Evolutionary conservation across 2,888 invertebrate genomes (phyloP), one percentile per base, ranked within the genome.

Genomic region (Ormyrus rosae): DNA sequence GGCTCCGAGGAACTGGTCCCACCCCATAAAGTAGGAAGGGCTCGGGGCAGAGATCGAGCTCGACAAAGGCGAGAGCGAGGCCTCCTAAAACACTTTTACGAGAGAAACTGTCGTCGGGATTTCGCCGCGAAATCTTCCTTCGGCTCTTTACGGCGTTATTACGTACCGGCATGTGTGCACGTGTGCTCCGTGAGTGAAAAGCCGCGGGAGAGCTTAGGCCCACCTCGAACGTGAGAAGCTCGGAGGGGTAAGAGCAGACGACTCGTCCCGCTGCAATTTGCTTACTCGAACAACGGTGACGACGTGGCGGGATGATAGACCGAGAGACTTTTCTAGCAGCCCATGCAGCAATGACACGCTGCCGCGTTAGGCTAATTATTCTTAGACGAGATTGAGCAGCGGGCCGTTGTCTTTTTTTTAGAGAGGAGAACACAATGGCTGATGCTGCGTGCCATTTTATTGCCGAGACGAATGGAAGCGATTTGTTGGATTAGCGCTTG

Each of bases 81-180:
- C 56, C 70, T 76, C 82, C 79, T 83, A 81, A 83, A 85, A 83
- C 84, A 83, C 83, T 86, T 85, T 87, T 86, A 85, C 85, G 85
- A 86, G 84, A 84, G 79, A 81, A 81, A 82, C 74, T 84, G 83
- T 84, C 85, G 84, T 82, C 85, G 81, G 83, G 82, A 84, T 84
- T 84, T 84, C 83, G 82, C 83, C 84, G 77, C 84, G 83, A 84
- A 83, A 83, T 82, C 75, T 78, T 68, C 51, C 81, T 81, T 56
- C 55, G 63, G 76, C 68, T 76, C 83, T 82, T 83, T 84, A 83
- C 83, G 60, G 68, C 79, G 69, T 63, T 72, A 71, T 68, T 75
- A 60, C 72, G 65, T 45, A 10, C 60, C 45, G 58, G 61, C 45
- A 34, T 56, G 46, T 58, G 58, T 51, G 58, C 71, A 72, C 69